Evolutionary conservation across 2,888 invertebrate genomes (phyloP).

Genomic region (Helobdella robusta): DNA sequence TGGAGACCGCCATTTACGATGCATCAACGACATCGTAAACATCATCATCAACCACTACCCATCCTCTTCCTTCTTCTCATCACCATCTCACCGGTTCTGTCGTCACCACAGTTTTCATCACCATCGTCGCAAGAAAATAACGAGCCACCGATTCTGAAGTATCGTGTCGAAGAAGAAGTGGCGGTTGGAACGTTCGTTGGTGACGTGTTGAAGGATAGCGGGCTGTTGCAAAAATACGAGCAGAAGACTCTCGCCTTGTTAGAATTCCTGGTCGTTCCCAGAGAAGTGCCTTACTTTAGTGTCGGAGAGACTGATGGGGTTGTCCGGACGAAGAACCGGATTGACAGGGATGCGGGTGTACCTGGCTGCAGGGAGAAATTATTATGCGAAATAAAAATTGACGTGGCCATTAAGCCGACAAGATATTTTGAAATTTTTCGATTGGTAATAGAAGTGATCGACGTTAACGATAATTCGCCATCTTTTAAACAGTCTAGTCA

Average conservation of each 20-base stretch:
- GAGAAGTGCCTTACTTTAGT: constrained; percentile 17
- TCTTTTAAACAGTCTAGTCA: constrained; percentile 25
- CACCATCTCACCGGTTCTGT: too few species aligned
- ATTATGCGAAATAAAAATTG: constrained; percentile 24
- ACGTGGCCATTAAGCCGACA: constrained; percentile 30
- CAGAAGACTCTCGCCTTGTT: not conserved
- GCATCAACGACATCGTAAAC: too few species aligned
- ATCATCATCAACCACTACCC: too few species aligned
- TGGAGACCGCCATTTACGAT: too few species aligned
- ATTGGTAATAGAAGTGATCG: constrained; percentile 30
- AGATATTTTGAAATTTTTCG: constrained; percentile 30
- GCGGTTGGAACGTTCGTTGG: constrained; percentile 8
- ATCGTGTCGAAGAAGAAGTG: constrained; percentile 19
- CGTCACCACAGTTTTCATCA: too few species aligned
- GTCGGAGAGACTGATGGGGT: not conserved
- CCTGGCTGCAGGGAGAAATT: constrained; percentile 2
- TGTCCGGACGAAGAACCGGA: constrained; percentile 13
- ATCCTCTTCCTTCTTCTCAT: too few species aligned
- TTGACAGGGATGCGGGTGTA: constrained; percentile 24
- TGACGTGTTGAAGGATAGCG: constrained; percentile 13
- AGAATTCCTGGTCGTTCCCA: constrained; percentile 15
- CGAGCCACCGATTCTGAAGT: not conserved
- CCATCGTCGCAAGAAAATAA: not conserved
- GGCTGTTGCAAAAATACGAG: not conserved
- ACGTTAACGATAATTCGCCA: constrained; percentile 34